These are phyloP conservation scores for Mya arenaria DNA, from an alignment of 1,140 invertebrate species.

Conservation along the genomic window DNA sequence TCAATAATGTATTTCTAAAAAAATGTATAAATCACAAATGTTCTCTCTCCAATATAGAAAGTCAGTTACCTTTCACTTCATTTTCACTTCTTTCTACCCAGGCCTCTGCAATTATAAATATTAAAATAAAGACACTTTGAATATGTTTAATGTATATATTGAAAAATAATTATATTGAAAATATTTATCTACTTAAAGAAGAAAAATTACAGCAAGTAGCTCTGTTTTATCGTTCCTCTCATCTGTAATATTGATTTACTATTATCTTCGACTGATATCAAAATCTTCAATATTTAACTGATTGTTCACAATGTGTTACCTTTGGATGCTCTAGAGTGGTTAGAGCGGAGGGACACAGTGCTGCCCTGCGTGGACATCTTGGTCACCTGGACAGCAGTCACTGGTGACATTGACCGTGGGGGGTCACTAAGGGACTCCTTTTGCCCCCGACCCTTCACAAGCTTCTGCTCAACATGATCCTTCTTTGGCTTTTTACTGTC, in stretches of 20 bases:
- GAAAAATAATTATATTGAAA: too few relatives aligned
- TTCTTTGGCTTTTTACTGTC: conserved; percentile 31
- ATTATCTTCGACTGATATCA: too few relatives aligned
- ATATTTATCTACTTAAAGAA: too few relatives aligned
- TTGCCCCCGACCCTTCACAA: not conserved
- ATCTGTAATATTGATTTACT: too few relatives aligned
- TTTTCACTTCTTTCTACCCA: conserved; percentile 61
- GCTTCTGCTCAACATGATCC: conserved; percentile 52
- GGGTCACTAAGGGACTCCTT: not conserved
- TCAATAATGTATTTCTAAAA: too few relatives aligned
- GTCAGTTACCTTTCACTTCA: conserved; percentile 26
- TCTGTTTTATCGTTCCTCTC: too few relatives aligned
- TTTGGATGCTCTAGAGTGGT: conserved; percentile 50
- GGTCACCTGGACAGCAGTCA: not conserved
- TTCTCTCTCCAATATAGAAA: not conserved
- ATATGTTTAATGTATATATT: too few relatives aligned
- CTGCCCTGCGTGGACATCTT: conserved; percentile 52
- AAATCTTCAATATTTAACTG: too few relatives aligned
- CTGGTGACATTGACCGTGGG: not conserved
- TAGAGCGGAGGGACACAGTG: conserved; percentile 60
- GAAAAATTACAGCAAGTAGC: too few relatives aligned
- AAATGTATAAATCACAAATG: too few relatives aligned
- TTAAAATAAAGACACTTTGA: not conserved
- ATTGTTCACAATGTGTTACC: too few relatives aligned
- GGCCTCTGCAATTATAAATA: conserved; percentile 57